phyloP scores from a whole-genome alignment of 2,888 invertebrate species.

The Aproaerema taeniolella region DNA sequence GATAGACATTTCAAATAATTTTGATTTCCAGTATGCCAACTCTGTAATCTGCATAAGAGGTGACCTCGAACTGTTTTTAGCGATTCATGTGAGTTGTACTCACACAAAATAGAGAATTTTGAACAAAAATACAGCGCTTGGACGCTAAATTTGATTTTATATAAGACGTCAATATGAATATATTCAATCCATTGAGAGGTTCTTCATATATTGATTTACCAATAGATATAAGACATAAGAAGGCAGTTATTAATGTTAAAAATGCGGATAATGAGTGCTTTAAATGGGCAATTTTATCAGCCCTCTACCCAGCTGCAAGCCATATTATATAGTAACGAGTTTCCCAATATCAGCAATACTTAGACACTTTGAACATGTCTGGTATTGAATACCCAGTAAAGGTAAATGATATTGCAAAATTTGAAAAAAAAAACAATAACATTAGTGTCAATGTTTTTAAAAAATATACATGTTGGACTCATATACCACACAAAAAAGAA shows the following conservation, averaged over 20 bases:
- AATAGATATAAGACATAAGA: not conserved
- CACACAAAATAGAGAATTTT: not conserved
- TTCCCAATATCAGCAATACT: no score
- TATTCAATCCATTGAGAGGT: not conserved
- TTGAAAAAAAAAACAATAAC: no score
- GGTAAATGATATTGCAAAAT: no score
- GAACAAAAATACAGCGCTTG: not conserved
- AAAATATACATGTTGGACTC: no score
- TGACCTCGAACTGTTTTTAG: not conserved
- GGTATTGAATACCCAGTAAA: no score
- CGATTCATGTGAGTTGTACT: no score
- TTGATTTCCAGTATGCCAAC: not conserved
- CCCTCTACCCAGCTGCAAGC: not conserved
- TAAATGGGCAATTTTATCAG: not conserved
- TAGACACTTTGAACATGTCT: no score
- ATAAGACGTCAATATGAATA: not conserved
- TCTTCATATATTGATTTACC: not conserved
- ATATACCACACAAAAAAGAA: no score
- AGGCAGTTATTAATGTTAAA: not conserved
- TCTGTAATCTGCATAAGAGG: not conserved
- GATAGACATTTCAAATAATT: not conserved
- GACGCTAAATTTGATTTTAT: not conserved
- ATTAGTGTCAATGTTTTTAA: no score
- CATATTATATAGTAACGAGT: no score
- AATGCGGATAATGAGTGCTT: not conserved